These are phyloP conservation scores for Doryteuthis pealeii DNA, from an alignment of 1,140 invertebrate species.

Conservation along the genomic window DNA sequence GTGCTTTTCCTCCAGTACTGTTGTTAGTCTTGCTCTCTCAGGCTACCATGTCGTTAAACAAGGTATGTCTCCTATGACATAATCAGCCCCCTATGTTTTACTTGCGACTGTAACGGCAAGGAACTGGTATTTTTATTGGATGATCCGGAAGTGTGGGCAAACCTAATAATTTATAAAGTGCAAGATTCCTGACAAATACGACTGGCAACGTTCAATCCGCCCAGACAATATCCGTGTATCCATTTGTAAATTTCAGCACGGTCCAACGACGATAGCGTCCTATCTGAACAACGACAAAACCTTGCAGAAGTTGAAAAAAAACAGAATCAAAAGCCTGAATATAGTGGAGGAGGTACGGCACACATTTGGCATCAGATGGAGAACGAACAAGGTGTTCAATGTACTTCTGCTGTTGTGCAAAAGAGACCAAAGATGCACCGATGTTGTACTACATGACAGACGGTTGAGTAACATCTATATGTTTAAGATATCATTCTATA, in stretches of 20 bases:
- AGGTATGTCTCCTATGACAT: too few relatives aligned
- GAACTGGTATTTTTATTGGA: constrained; percentile 35
- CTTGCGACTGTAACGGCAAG: constrained; percentile 27
- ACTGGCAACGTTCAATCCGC: constrained; percentile 16
- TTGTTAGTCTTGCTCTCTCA: too few relatives aligned
- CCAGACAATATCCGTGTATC: constrained; percentile 16
- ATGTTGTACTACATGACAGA: constrained; percentile 30
- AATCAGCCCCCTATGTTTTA: too few relatives aligned
- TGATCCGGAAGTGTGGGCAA: constrained; percentile 25
- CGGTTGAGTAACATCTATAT: constrained; percentile 11
- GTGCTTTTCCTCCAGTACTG: too few relatives aligned
- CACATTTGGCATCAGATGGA: constrained; percentile 22
- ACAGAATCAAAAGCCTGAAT: constrained; percentile 22
- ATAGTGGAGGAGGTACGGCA: constrained; percentile 25
- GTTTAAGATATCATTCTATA: too few relatives aligned
- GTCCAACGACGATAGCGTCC: constrained; percentile 13
- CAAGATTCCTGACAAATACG: constrained; percentile 29
- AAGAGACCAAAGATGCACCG: not conserved
- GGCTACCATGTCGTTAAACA: too few relatives aligned
- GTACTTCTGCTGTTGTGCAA: not conserved
- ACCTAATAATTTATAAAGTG: constrained; percentile 26
- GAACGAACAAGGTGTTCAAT: constrained; percentile 17
- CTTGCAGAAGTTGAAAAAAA: constrained; percentile 12
- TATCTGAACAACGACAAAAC: constrained; percentile 19
- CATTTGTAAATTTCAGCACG: constrained; percentile 20